Evolutionary conservation across 2,797 vertebrate species (phyloP), one percentile per base, ranked within the genome.

Genomic region (Alauda arvensis): DNA sequence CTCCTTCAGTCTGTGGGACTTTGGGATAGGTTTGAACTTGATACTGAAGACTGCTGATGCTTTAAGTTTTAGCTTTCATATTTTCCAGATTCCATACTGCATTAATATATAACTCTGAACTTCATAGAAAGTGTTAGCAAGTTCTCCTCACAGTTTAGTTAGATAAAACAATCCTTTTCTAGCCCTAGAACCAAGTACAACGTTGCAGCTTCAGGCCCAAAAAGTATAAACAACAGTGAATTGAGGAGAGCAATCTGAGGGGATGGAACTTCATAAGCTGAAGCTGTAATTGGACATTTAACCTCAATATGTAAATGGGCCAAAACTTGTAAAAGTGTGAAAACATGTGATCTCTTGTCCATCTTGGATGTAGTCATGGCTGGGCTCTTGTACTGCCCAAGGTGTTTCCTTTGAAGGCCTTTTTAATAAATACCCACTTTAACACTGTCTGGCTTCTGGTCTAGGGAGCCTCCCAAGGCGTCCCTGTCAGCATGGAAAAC

Each of bases 291-390:
- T 60, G 37, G 19, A 15, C 9, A 29, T 40, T 40, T 40, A 29
- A 60, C 18, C 18, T 37, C 13, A 40, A 40, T 40, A 40, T 40
- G 39, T 40, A 29, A 40, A 40, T 7, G 37, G 37, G 40, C 37
- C 37, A 40, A 60, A 60, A 40, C 7, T 60, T 20, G 29, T 10
- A 40, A 40, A 20, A 40, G 18, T 60, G 28, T 51, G 9, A 60
- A 40, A 21, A 40, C 18, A 15, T 1, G 0, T 40, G 37, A 40
- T 18, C 26, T 7, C 3, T 40, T 1, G 3, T 60, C 37, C 26
- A 21, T 31, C 57, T 40, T 60, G 28, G 28, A 9, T 40, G 14
- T 21, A 40, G 12, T 28, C 39, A 8, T 3, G 3, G 37, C 26
- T 3, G 2, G 39, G 28, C 18, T 40, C 39, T 31, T 60, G 39